Percentiles rank a stretch among this genome's conserved stretches.
Evolutionary conservation across 2,113 vertebrate genomes (phyloP).

Genomic region (Strigops habroptila): DNA sequence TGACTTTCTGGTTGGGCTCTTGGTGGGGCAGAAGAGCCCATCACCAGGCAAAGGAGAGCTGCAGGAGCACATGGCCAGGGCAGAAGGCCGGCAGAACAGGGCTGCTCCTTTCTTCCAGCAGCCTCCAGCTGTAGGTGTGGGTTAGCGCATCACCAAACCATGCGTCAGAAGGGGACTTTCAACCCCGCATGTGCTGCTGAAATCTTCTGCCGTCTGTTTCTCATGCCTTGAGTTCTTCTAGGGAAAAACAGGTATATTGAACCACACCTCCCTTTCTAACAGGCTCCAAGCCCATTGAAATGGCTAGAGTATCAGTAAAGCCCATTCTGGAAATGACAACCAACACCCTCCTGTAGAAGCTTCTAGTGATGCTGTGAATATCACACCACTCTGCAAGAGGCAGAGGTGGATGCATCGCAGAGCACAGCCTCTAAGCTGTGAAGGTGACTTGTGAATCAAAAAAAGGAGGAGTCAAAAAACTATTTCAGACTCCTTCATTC

Average conservation of each 20-base stretch:
- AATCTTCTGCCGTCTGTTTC: background rate
- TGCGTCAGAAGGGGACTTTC: background rate
- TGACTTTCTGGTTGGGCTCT: background rate
- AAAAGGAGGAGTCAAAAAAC: background rate
- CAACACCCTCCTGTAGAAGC: background rate
- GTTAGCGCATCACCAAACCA: background rate
- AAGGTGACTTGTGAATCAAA: background rate
- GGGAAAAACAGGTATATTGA: background rate
- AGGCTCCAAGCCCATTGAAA: background rate
- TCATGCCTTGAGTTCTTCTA: background rate
- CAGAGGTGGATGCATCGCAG: background rate
- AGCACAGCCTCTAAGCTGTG: background rate
- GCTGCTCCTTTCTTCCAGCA: background rate
- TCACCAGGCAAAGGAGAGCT: rapidly evolving
- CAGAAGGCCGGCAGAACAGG: background rate
- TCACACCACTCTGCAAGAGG: background rate
- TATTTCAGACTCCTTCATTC: background rate
- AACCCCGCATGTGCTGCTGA: background rate
- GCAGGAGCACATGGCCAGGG: rapidly evolving
- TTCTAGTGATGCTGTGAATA: background rate
- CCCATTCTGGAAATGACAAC: background rate
- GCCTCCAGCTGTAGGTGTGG: background rate
- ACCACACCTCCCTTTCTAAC: background rate
- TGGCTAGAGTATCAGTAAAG: background rate
- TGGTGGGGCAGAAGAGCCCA: background rate